Base-by-base conservation (phyloP, 2,113 vertebrate species). In the Chroicocephalus ridibundus region DNA sequence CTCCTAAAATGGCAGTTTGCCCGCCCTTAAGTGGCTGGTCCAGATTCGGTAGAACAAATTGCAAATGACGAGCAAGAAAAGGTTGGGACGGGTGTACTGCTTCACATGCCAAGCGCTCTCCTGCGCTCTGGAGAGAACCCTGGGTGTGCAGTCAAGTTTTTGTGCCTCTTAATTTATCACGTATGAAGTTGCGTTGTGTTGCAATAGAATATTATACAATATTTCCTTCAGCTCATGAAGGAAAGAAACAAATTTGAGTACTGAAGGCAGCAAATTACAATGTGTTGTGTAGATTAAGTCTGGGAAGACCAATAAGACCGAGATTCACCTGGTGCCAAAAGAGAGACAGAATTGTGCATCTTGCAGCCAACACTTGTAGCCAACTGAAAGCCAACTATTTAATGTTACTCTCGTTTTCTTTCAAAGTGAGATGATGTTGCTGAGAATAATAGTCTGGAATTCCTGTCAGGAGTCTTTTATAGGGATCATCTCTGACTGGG, bases 21-120 rank as follows among this genome's bases (percentile, higher is more conserved):
- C 72, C 91, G 46, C 32, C 36, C 65, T 82, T 40, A 95, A 69
- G n/a, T 38, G 32, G 8, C 60, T 44, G 31, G 84, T 94, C 47
- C 76, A 79, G 57, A 68, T 91, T 91, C 80, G 79, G 47, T 54
- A 76, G 66, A 94, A 84, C 47, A 83, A 95, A 71, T 15, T 79
- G 83, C 34, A 74, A 49, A 46, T 79, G 71, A 55, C 2, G 16
- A 74, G 27, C 17, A 62, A 75, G 72, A 76, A 58, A 36, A 72
- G 19, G 27, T 71, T 81, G 34, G 68, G 40, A 34, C 34, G 40
- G 26, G 12, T 40, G 40, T 42, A 36, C n/a, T 88, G 2, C 32
- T 76, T 65, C 65, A 81, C n/a, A 34, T 46, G n/a, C 32, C 57
- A 57, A 49, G 16, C 18, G 24, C 22, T 25, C 5, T 84, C 26